phyloP scores from a whole-genome alignment of 2,888 invertebrate species.

The Eupithecia dodoneata region DNA sequence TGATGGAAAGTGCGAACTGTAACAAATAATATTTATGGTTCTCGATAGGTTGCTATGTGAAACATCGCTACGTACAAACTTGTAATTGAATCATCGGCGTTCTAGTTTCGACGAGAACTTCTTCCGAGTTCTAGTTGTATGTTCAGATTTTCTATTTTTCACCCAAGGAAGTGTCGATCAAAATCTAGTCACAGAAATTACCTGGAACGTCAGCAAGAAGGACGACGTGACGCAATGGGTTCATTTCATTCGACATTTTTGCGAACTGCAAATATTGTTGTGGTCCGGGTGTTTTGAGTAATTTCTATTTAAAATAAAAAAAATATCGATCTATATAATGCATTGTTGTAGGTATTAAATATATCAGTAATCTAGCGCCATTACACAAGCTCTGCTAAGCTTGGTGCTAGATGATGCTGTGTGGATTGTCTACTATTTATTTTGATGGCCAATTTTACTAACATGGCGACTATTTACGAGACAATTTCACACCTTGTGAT shows the following conservation, averaged over 20 bases:
- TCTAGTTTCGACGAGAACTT: not conserved
- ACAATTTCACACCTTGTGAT: not conserved
- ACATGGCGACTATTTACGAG: not conserved
- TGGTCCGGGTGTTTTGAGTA: too few species aligned
- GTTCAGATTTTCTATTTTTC: not conserved
- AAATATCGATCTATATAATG: too few species aligned
- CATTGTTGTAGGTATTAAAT: too few species aligned
- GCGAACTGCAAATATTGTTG: too few species aligned
- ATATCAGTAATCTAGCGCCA: too few species aligned
- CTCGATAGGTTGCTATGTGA: constrained; percentile 10
- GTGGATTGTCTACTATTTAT: too few species aligned
- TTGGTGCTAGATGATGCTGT: too few species aligned
- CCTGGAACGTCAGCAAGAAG: not conserved
- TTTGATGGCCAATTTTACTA: not conserved
- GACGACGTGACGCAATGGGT: too few species aligned
- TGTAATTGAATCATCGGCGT: not conserved
- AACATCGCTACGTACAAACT: not conserved
- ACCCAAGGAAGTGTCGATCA: not conserved
- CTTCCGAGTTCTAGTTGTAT: not conserved
- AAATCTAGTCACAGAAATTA: not conserved
- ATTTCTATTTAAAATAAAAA: too few species aligned
- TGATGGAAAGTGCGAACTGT: constrained; percentile 57
- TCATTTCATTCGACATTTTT: too few species aligned
- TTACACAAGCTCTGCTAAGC: too few species aligned
- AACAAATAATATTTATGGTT: constrained; percentile 35